phyloP scores from a whole-genome alignment of 2,113 vertebrate species.

The Ranitomeya variabilis region DNA sequence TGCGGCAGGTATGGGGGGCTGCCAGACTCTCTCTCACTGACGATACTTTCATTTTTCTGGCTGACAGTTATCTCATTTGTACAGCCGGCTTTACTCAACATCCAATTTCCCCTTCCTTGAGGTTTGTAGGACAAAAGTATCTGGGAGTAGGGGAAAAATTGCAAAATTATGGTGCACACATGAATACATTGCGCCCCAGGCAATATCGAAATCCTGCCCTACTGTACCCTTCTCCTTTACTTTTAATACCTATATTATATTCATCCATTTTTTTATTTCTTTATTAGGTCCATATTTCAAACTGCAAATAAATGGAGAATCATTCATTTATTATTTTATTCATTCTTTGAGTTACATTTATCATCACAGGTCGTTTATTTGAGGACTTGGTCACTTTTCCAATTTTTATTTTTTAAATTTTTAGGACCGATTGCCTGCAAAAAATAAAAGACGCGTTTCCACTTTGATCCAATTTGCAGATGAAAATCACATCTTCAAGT shows the following conservation, averaged over 20 bases:
- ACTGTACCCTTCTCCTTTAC: background rate
- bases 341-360: too few relatives aligned
- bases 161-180: background rate
- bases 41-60: constrained; percentile 22
- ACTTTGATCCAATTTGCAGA: too few relatives aligned
- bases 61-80: constrained; percentile 18
- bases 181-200: background rate
- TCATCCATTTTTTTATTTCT: background rate
- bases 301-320: background rate
- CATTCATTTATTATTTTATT: too few relatives aligned
- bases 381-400: too few relatives aligned
- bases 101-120: constrained; percentile 25
- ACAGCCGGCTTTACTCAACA: constrained; percentile 27
- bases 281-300: background rate
- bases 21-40: constrained; percentile 8
- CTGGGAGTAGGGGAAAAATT: constrained; percentile 1
- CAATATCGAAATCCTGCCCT: background rate
- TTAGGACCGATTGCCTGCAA: too few relatives aligned
- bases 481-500: too few relatives aligned
- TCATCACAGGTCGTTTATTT: too few relatives aligned
- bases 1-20: constrained; percentile 2
- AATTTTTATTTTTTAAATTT: too few relatives aligned
- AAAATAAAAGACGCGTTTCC: too few relatives aligned
- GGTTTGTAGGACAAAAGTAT: constrained; percentile 22
- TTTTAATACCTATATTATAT: background rate